These are phyloP conservation scores for Caenorhabditis brenneri DNA, from an alignment of 1,140 invertebrate species.

Conservation along the genomic window DNA sequence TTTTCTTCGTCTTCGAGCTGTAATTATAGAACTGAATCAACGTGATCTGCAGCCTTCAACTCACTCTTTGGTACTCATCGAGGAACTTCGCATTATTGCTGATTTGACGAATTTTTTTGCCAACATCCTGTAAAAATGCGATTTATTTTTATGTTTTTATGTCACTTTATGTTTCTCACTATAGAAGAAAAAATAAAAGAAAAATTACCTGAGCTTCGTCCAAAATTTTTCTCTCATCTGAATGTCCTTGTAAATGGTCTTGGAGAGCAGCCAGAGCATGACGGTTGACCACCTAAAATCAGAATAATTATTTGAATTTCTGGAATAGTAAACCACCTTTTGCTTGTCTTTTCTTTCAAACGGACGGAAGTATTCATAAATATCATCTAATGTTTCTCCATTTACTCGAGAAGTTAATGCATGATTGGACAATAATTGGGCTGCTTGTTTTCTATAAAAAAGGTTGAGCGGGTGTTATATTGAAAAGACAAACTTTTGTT, in stretches of 20 bases:
- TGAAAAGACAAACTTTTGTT: not conserved
- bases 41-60: not conserved
- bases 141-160: not conserved
- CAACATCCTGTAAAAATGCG: not conserved
- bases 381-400: constrained; percentile 47
- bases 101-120: constrained; percentile 8
- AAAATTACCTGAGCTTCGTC: constrained; percentile 48
- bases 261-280: constrained; percentile 49
- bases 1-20: constrained; percentile 58
- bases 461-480: not conserved
- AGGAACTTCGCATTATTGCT: not conserved
- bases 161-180: no score
- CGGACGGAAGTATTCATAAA: constrained; percentile 56
- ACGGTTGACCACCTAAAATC: constrained; percentile 48
- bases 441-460: constrained; percentile 11
- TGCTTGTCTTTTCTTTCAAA: constrained; percentile 55
- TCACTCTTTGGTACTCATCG: constrained; percentile 31
- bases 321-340: constrained; percentile 16
- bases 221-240: constrained; percentile 39
- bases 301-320: not conserved
- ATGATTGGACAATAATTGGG: not conserved
- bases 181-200: no score
- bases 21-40: not conserved
- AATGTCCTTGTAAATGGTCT: constrained; percentile 48
- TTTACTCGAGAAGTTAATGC: constrained; percentile 39